Evolutionary conservation across 2,113 vertebrate genomes (phyloP), one percentile per base, ranked within the genome.

Genomic region (Tragelaphus strepsiceros): DNA sequence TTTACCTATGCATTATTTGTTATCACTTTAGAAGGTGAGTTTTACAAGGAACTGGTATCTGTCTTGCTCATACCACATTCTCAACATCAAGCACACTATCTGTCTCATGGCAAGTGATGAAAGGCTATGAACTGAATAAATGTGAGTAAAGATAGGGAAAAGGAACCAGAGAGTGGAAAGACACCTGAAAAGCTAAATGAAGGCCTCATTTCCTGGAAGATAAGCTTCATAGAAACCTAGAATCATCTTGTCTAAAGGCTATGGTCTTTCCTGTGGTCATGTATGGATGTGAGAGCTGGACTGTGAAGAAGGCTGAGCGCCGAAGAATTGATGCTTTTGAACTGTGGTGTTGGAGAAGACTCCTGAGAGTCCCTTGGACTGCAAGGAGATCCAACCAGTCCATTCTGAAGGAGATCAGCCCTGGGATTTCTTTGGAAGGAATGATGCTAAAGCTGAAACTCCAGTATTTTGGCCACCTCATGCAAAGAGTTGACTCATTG

Each of bases 161-260:
- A 56, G 59, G 82, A 88, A 30, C 30, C 17, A 30, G 5, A 95
- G 8, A 64, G 32, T 35, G 35, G 74, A 91, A 95, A 59, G 56
- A 22, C 21, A 56, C 17, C 53, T 35, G 14, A 28, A 80, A 59
- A 90, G 32, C 9, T 62, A 90, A 53, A 86, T 8, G 61, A 90
- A 90, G 30, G n/a, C 14, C 49, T 64, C 61, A 90, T 84, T 96
- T 97, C 88, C 32, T 91, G 32, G 30, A 96, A 88, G 39, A 82
- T 10, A 2, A 2, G 15, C 82, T 86, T 90, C 30, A 13, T 14
- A 87, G 77, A 80, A 88, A 94, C 15, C 14, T 78, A 82, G 32
- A 35, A 92, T 92, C 71, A 82, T 43, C 46, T 93, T 93, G 13
- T 71, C 43, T 46, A 88, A 95, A 43, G 43, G 43, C 43, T 43